Evolutionary conservation across 2,113 vertebrate species (phyloP).

Genomic region (Tonatia bakeri): DNA sequence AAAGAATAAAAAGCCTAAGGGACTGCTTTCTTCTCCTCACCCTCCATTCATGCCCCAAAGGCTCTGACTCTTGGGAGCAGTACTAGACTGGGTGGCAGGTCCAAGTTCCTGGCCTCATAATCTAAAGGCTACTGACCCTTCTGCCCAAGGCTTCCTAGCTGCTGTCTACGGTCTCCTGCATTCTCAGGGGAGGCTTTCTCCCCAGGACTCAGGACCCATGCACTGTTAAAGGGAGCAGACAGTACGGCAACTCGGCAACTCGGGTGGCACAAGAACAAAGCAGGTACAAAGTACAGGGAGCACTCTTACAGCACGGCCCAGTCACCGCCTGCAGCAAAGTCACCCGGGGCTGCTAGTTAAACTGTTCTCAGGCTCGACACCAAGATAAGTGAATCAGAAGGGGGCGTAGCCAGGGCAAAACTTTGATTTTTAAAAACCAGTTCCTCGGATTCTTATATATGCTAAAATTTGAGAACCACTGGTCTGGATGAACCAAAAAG

Average conservation of each 20-base stretch:
- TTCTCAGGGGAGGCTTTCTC: background rate
- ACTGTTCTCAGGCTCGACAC: background rate
- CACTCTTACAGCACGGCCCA: background rate
- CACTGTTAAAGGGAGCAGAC: background rate
- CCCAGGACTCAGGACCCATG: background rate
- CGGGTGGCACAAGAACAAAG: background rate
- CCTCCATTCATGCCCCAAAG: background rate
- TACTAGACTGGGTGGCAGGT: background rate
- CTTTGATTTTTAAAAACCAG: background rate
- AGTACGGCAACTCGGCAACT: background rate
- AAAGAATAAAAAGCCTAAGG: background rate
- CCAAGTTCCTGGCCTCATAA: background rate
- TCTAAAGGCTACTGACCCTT: background rate
- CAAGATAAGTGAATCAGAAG: background rate
- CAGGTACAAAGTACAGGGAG: background rate
- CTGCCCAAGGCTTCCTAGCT: background rate
- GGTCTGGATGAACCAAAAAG: slow-evolving; percentile 58
- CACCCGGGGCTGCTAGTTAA: background rate
- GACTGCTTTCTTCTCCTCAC: background rate
- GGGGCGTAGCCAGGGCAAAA: background rate
- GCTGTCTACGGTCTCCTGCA: background rate
- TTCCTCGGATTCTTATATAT: background rate
- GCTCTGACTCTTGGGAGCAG: background rate
- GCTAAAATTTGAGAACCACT: slow-evolving; percentile 34
- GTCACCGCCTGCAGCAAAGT: background rate